Evolutionary conservation across 2,797 vertebrate genomes (phyloP), one percentile per base, ranked within the genome.

Genomic region (Tenualosa ilisha): DNA sequence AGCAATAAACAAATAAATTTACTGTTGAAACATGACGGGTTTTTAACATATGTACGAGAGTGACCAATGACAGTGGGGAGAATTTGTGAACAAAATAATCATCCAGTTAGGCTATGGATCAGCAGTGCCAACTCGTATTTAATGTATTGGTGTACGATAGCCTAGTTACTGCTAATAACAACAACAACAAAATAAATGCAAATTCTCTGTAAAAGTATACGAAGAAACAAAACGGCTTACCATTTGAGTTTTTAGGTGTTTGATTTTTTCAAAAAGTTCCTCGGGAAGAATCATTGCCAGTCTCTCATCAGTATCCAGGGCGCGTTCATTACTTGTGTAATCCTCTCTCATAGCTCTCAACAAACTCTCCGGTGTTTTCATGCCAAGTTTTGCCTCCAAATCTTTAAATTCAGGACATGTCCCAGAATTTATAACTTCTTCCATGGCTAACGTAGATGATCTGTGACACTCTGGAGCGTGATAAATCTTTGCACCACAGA

Each of bases 351-450:
- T 91, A 90, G 92, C 92, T 1, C 59, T 83, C 85, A 95, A 85
- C 11, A 95, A 91, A 37, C 91, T 92, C 31, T 93, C 91, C 1
- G 94, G 94, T 0, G 91, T 93, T 85, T 93, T 94, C 85, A 88
- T 90, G 13, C 93, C 94, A 3, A 93, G 86, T 85, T 94, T 94
- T 43, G 43, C 88, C 46, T 95, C 94, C 88, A 95, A 75, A 68
- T 95, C 94, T 81, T 59, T 93, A 81, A 95, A 85, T 86, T 91
- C 91, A 31, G 91, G 90, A 13, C 90, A 43, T 4, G 87, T 86
- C 13, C 91, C 89, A 68, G 59, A 61, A 24, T 50, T n/a, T 46
- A 13, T 81, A n/a, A 90, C 90, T 31, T 92, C 93, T 3, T 91
- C 91, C 94, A 94, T 94, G 6, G 50, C 72, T 0, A 51, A 51